These are phyloP conservation scores for Drosophila maculinotata DNA, from an alignment of 2,888 invertebrate genomes.

Conservation along the genomic window DNA sequence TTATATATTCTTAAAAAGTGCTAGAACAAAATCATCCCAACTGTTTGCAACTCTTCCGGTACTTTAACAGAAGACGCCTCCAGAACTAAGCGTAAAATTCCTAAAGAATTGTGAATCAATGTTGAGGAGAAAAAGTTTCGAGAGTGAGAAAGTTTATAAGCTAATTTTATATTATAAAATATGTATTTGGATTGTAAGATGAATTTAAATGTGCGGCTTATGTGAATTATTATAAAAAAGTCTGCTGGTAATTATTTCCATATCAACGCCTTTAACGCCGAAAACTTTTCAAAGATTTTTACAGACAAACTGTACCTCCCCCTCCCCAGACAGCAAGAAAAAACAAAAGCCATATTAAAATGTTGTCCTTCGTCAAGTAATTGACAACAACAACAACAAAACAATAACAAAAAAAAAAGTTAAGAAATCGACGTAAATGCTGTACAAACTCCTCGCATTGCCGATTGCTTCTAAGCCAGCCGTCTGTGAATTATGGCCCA, in stretches of 20 bases:
- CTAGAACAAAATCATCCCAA: no score
- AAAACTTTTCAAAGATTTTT: conserved; percentile 67
- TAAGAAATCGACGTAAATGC: conserved; percentile 50
- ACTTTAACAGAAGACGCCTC: no score
- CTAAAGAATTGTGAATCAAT: no score
- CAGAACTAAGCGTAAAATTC: no score
- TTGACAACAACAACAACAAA: conserved; percentile 54
- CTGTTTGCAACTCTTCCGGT: no score
- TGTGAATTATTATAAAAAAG: conserved; percentile 34
- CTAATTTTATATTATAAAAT: not conserved
- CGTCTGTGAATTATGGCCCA: conserved; percentile 75
- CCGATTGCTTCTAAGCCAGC: conserved; percentile 69
- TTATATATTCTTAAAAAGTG: not conserved
- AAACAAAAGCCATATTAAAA: conserved; percentile 43
- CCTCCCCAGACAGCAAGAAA: conserved; percentile 2
- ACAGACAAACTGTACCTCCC: conserved; percentile 1
- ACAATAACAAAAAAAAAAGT: conserved; percentile 27
- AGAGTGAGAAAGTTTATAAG: no score
- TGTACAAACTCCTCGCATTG: conserved; percentile 37
- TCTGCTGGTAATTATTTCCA: conserved; percentile 78
- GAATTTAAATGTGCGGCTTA: not conserved
- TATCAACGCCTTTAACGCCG: conserved; percentile 57
- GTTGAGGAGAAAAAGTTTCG: no score
- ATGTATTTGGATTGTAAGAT: not conserved
- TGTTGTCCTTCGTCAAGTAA: conserved; percentile 67